Base-by-base conservation (phyloP, 1,140 invertebrate species). In the Holotrichia oblita region DNA sequence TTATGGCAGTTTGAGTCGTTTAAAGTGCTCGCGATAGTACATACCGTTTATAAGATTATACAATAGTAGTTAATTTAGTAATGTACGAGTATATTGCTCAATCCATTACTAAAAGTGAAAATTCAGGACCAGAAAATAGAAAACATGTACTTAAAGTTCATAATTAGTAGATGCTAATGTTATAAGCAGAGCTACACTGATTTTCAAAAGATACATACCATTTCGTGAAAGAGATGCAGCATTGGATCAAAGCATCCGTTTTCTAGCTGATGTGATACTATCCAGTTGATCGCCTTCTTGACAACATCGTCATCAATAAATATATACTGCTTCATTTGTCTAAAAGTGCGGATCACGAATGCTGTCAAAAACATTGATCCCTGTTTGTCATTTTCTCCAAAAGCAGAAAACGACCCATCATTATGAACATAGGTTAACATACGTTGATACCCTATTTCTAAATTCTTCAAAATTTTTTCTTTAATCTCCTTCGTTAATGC, bases 321-420 rank as follows among this genome's bases (percentile, higher is more conserved):
- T 78, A 94, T 93, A 80, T 90, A 91, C 0, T 85, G 82, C 24
- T 88, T 87, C 0, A 93, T 93, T 81, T 93, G 90, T 6, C 90
- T 88, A 81, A 95, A 93, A 0, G 92, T 93, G 81, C 92, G 91
- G 0, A 95, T 88, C 4, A 95, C 94, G 85, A 95, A 95, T 0
- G 94, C 92, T 0, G 94, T 95, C n/a, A 96, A 85, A 89, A 94
- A 96, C 82, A 92, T 93, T 6, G 93, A 95, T 1, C 94, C 94
- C 40, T 72, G 42, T 6, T 78, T 17, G 80, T 86, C 84, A 17
- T 2, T 1, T 14, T 69, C 8, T 7, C 93, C 94, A 85, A 95
- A 96, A 0, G 94, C 93, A 22, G 93, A 94, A 86, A 94, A 96
- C 0, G 94, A 95, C 8, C 93, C 93, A 83, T 95, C 94, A 10